phyloP scores from a whole-genome alignment of 2,797 vertebrate genomes.

The Syngnathus acus region DNA sequence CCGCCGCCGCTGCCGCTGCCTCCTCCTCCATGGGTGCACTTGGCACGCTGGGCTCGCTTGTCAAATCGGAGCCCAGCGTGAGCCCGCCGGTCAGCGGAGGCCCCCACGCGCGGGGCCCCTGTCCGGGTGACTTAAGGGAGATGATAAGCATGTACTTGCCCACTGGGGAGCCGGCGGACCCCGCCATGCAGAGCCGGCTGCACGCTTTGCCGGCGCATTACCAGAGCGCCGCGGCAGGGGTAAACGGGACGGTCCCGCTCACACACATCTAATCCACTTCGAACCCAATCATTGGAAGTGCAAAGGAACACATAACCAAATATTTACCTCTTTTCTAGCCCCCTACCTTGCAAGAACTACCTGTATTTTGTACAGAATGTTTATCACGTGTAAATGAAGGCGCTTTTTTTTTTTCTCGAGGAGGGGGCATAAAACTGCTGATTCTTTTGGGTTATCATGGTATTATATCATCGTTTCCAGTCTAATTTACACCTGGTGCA shows the following conservation, averaged over 20 bases:
- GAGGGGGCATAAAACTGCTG: constrained; percentile 64
- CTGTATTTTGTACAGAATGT: constrained; percentile 88
- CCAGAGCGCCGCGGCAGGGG: constrained; percentile 87
- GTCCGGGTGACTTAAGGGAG: constrained; percentile 95
- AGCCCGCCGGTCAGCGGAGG: constrained; percentile 87
- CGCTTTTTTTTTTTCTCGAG: constrained; percentile 51
- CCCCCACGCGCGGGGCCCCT: constrained; percentile 82
- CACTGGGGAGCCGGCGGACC: constrained; percentile 83
- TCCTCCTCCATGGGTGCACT: constrained; percentile 81
- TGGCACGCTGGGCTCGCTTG: constrained; percentile 86
- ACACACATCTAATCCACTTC: constrained; percentile 74
- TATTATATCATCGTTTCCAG: constrained; percentile 12
- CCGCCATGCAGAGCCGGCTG: constrained; percentile 85
- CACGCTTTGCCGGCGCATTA: constrained; percentile 94
- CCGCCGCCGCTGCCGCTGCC: constrained; percentile 9
- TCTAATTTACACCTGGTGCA: constrained; percentile 7
- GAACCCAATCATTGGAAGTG: constrained; percentile 55
- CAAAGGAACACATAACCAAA: constrained; percentile 74
- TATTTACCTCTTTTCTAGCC: constrained; percentile 79
- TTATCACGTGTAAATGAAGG: constrained; percentile 79
- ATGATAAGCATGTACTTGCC: constrained; percentile 98
- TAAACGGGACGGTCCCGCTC: constrained; percentile 94
- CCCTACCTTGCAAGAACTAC: constrained; percentile 63
- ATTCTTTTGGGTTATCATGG: constrained; percentile 75
- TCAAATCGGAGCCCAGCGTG: constrained; percentile 92